Conservation (phyloP, 2,113 vertebrate genomes). For the Morphnarchus princeps region DNA sequence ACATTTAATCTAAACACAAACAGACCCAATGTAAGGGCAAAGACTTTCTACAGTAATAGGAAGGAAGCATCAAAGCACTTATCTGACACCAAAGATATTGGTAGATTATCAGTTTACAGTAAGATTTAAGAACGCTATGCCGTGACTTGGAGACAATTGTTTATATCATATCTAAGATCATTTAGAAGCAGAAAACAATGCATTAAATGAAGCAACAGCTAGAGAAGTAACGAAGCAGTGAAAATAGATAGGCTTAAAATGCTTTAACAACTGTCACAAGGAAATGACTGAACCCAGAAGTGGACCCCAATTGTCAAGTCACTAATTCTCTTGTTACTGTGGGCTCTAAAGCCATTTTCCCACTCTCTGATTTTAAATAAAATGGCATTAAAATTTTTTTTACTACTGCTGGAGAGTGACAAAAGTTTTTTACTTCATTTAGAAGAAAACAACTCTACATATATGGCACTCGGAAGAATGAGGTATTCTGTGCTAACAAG, state of each 20-base stretch:
- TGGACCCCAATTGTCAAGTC: background rate
- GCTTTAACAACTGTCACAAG: background rate
- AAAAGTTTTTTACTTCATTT: background rate
- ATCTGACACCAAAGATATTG: background rate
- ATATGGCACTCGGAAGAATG: background rate
- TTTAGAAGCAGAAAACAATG: background rate
- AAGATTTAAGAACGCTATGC: background rate
- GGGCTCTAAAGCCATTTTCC: background rate
- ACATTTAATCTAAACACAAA: background rate
- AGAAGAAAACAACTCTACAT: background rate
- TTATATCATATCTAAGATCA: background rate
- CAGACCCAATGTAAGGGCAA: background rate
- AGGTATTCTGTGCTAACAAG: background rate
- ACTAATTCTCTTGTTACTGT: background rate
- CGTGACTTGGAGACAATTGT: background rate
- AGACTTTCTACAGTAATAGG: background rate
- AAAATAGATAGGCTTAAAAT: background rate
- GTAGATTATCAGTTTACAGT: background rate
- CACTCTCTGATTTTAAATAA: background rate
- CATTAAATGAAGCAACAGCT: background rate
- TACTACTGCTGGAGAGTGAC: background rate
- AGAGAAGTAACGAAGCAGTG: background rate
- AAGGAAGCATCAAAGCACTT: background rate
- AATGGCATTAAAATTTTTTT: background rate
- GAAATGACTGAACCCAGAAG: background rate